phyloP scores from a whole-genome alignment of 2,888 invertebrate species.

The Clanis bilineata region DNA sequence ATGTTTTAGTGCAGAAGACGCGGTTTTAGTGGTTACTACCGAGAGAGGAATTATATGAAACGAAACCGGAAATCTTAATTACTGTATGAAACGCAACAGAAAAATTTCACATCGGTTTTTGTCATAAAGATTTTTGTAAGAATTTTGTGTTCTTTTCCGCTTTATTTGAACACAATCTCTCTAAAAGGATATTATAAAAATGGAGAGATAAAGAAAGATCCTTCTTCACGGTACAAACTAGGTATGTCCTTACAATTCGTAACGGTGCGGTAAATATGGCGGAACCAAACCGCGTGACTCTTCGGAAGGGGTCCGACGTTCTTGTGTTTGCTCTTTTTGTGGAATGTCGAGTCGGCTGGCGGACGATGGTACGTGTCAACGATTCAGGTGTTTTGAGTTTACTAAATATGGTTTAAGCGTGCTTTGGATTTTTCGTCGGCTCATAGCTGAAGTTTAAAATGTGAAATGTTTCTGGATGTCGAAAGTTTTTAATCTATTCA shows the following conservation, averaged over 20 bases:
- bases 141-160: too few species aligned
- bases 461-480: too few species aligned
- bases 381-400: conserved; percentile 12
- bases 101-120: too few species aligned
- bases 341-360: conserved; percentile 24
- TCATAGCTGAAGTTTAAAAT: background rate
- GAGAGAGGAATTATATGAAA: too few species aligned
- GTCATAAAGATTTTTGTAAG: too few species aligned
- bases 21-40: too few species aligned
- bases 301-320: conserved; percentile 56
- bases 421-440: background rate
- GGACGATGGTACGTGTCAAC: conserved; percentile 24
- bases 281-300: conserved; percentile 53
- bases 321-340: conserved; percentile 43
- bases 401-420: background rate
- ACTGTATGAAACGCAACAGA: too few species aligned
- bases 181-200: too few species aligned
- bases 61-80: too few species aligned
- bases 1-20: too few species aligned
- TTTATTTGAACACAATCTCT: too few species aligned
- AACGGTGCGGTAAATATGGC: conserved; percentile 37
- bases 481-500: too few species aligned
- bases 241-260: background rate
- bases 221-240: background rate
- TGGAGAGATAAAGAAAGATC: background rate